Percentiles rank a stretch among this genome's conserved stretches.
Conservation (phyloP, 2,797 vertebrate species). For the Typhlichthys subterraneus region DNA sequence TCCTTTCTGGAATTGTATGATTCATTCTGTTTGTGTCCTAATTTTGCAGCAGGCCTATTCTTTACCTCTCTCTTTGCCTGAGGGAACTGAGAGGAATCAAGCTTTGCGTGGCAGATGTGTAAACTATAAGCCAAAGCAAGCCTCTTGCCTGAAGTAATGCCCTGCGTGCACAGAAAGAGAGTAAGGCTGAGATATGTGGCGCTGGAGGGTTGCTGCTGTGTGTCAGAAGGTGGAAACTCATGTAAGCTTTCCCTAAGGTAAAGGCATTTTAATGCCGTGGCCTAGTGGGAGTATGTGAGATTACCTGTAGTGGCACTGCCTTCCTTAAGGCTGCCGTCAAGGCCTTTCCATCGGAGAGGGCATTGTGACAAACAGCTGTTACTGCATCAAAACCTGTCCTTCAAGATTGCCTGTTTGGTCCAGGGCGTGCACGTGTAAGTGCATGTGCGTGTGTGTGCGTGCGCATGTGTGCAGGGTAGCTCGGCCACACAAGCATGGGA, state of each 20-base stretch:
- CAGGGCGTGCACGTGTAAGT: not conserved
- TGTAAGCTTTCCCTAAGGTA: constrained; percentile 48
- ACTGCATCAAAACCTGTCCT: constrained; percentile 38
- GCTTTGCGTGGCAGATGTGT: constrained; percentile 39
- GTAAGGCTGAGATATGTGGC: constrained; percentile 17
- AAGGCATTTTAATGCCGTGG: constrained; percentile 36
- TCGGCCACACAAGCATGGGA: constrained; percentile 6
- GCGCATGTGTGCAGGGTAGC: constrained; percentile 6
- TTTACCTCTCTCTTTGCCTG: constrained; percentile 6
- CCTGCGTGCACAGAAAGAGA: constrained; percentile 12
- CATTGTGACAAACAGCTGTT: constrained; percentile 38
- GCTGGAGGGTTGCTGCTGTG: constrained; percentile 22
- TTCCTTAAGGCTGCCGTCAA: constrained; percentile 43
- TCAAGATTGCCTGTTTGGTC: constrained; percentile 18
- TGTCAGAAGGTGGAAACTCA: constrained; percentile 27
- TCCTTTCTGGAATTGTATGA: constrained; percentile 1
- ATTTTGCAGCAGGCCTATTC: constrained; percentile 34
- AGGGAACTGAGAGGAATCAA: constrained; percentile 33
- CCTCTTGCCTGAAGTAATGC: constrained; percentile 47
- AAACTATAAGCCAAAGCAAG: constrained; percentile 29
- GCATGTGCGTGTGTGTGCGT: not conserved
- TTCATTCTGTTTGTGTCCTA: constrained; percentile 32
- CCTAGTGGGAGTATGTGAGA: constrained; percentile 43
- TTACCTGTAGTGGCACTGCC: constrained; percentile 31
- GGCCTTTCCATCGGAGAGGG: constrained; percentile 36